Percentiles rank a stretch among this genome's conserved stretches.
Evolutionary conservation across 2,797 vertebrate genomes (phyloP).

Genomic region (Poecile montanus): DNA sequence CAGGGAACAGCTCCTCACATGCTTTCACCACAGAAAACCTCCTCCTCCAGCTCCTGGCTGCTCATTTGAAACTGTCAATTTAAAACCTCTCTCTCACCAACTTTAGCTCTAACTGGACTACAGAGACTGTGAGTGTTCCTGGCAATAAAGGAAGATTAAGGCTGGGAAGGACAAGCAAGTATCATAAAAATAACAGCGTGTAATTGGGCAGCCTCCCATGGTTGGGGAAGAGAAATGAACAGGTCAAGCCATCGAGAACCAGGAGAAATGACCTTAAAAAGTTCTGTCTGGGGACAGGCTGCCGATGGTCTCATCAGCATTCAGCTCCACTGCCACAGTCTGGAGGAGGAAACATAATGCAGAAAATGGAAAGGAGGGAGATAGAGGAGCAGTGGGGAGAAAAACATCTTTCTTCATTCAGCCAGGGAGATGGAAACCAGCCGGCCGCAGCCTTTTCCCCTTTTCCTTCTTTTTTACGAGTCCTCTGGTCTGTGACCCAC

Average conservation of each 20-base stretch:
- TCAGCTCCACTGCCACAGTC: conserved; percentile 54
- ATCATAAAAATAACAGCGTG: conserved; percentile 21
- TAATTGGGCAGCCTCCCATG: conserved; percentile 47
- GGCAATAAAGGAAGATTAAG: conserved; percentile 38
- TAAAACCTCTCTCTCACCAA: conserved; percentile 9
- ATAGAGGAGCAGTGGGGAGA: conserved; percentile 30
- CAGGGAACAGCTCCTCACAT: neutral
- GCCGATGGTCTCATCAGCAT: conserved; percentile 64
- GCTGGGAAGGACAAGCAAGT: conserved; percentile 39
- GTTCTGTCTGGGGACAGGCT: conserved; percentile 55
- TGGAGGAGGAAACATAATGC: conserved; percentile 62
- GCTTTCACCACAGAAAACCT: neutral
- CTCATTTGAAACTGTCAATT: conserved; percentile 1
- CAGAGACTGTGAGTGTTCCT: neutral
- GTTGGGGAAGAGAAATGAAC: conserved; percentile 24
- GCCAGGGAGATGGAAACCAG: conserved; percentile 29
- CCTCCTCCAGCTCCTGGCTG: neutral
- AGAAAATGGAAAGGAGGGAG: conserved; percentile 50
- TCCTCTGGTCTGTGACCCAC: neutral
- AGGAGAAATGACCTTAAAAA: conserved; percentile 63
- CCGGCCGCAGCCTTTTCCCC: neutral
- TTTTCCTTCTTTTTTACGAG: neutral
- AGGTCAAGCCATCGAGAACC: conserved; percentile 17
- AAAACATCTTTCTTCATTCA: conserved; percentile 61
- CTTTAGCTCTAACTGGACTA: conserved; percentile 31